phyloP scores from a whole-genome alignment of 2,888 invertebrate species.

The Heliconius erato region DNA sequence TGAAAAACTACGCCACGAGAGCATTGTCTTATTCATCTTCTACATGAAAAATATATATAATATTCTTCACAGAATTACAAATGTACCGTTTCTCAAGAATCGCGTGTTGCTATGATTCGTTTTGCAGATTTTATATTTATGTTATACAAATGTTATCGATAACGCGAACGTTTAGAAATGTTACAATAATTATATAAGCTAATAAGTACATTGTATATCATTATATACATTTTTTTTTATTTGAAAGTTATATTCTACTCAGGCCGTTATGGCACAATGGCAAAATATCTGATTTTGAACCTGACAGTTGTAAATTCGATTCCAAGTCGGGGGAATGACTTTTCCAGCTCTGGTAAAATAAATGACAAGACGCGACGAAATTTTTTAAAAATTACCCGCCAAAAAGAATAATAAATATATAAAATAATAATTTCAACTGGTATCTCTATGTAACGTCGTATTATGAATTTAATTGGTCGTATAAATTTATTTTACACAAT shows the following conservation, averaged over 20 bases:
- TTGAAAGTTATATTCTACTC: neutral
- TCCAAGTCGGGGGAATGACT: neutral
- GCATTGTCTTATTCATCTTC: neutral
- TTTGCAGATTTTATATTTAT: slow-evolving; percentile 15
- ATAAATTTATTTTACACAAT: neutral
- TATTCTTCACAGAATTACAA: slow-evolving; percentile 10
- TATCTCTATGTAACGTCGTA: neutral
- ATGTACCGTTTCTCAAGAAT: neutral
- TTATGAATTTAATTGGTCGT: neutral
- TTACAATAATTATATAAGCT: slow-evolving; percentile 17
- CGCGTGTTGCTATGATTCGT: slow-evolving; percentile 3
- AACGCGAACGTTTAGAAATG: neutral
- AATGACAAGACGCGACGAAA: too few species aligned
- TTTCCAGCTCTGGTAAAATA: too few species aligned
- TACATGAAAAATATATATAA: neutral
- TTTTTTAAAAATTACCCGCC: too few species aligned
- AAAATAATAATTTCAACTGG: too few species aligned
- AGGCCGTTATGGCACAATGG: neutral
- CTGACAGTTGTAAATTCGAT: neutral
- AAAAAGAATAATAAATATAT: too few species aligned
- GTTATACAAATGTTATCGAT: slow-evolving; percentile 15
- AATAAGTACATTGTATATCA: neutral
- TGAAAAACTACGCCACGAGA: neutral
- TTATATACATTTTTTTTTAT: neutral
- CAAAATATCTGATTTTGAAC: neutral